Evolutionary conservation across 2,797 vertebrate species (phyloP).

Genomic region (Platalea minor): DNA sequence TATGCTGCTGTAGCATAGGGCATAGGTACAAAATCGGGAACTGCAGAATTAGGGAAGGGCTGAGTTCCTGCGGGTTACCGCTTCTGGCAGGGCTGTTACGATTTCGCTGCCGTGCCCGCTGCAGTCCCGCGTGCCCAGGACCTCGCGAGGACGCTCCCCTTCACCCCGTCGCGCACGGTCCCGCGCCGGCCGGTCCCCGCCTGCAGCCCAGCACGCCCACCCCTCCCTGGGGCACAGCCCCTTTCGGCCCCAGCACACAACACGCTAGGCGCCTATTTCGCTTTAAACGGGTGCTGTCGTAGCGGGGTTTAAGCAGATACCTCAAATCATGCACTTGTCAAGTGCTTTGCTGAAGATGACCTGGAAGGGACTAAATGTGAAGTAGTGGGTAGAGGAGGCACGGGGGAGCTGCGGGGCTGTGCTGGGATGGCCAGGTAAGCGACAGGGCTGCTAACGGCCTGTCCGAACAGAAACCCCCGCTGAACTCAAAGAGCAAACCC

Average conservation of each 20-base stretch:
- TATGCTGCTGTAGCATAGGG: not conserved
- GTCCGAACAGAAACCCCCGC: not conserved
- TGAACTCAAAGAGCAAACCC: not conserved
- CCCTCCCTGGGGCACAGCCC: not conserved
- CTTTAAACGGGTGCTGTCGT: not conserved
- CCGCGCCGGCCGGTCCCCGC: not conserved
- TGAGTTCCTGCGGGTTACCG: not conserved
- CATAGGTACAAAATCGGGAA: not conserved
- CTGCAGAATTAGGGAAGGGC: not conserved
- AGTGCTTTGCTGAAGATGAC: not conserved
- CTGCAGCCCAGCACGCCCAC: fast-evolving
- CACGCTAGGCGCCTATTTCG: not conserved
- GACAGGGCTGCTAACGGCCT: not conserved
- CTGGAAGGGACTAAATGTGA: not conserved
- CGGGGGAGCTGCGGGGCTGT: not conserved
- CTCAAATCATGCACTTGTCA: not conserved
- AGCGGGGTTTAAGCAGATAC: not conserved
- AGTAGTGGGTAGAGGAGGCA: not conserved
- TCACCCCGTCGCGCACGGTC: not conserved
- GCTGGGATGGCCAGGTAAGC: not conserved
- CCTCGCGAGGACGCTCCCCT: not conserved
- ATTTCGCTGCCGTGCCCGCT: not conserved
- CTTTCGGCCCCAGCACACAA: not conserved
- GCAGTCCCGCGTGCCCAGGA: not conserved
- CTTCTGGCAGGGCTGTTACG: not conserved